Conservation (phyloP, 2,113 vertebrate genomes). For the Burhinus bistriatus region DNA sequence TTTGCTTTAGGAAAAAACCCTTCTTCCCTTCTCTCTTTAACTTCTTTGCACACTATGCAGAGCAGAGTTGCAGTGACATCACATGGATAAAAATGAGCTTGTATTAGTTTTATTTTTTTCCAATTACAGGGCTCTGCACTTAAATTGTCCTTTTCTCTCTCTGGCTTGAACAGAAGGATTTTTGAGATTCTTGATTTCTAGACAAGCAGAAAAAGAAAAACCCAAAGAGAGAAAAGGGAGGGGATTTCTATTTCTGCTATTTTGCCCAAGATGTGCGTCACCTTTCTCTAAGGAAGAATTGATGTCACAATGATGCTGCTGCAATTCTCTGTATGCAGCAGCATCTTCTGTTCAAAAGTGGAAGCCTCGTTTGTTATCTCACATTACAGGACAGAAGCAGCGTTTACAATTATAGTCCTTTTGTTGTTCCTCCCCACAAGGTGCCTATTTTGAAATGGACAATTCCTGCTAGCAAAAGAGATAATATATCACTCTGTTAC, state of each 20-base stretch:
- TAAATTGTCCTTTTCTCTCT: slow-evolving; percentile 25
- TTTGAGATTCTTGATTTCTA: slow-evolving; percentile 16
- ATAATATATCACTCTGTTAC: slow-evolving; percentile 28
- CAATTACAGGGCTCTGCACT: slow-evolving; percentile 5
- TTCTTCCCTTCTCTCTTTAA: not conserved
- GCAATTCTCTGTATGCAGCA: not conserved
- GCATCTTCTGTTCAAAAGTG: not conserved
- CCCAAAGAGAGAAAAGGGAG: not conserved
- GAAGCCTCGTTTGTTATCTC: not conserved
- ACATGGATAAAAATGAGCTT: not conserved
- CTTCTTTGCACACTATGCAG: not conserved
- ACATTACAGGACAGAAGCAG: not conserved
- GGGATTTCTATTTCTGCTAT: not conserved
- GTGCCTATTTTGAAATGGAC: not conserved
- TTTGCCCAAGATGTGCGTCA: not conserved
- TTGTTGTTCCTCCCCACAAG: not conserved
- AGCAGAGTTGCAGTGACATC: slow-evolving; percentile 35
- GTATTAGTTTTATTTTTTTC: slow-evolving; percentile 49
- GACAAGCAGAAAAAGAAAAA: not conserved
- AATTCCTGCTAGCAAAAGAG: slow-evolving; percentile 35
- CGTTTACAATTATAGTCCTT: slow-evolving; percentile 11
- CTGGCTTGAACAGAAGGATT: not conserved
- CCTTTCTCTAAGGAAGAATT: slow-evolving; percentile 35
- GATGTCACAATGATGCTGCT: not conserved
- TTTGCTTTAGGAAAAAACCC: slow-evolving; percentile 45